Evolutionary conservation across 2,797 vertebrate genomes (phyloP).

Genomic region (Sebastes iracundus): DNA sequence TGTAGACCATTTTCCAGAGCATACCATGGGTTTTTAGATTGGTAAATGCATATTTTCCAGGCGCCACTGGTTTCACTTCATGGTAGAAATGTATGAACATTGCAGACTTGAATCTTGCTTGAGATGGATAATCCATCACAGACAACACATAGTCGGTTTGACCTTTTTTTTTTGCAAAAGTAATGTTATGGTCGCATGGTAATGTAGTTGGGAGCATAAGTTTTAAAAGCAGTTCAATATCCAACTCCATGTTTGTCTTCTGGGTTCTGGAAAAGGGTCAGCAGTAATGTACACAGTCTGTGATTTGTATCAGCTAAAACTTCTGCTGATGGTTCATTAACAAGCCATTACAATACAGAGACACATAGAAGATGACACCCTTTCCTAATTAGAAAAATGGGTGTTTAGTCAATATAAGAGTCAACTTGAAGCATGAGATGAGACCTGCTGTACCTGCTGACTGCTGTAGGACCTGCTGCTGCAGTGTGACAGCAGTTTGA

Average conservation of each 20-base stretch:
- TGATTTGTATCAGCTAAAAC: not conserved
- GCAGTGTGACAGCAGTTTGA: constrained; percentile 77
- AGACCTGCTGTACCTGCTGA: constrained; percentile 52
- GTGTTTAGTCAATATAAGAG: not conserved
- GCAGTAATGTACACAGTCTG: not conserved
- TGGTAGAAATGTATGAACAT: not conserved
- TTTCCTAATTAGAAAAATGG: not conserved
- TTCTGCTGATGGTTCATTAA: not conserved
- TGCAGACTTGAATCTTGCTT: not conserved
- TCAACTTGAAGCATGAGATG: not conserved
- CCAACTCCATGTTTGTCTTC: not conserved
- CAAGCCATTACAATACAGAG: not conserved
- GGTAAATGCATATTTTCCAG: constrained; percentile 10
- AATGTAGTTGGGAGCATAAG: not conserved
- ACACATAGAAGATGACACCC: not conserved
- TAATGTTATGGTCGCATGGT: not conserved
- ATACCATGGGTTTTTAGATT: not conserved
- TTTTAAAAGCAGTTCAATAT: not conserved
- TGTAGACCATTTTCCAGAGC: not conserved
- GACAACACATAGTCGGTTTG: not conserved
- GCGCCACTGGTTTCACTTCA: not conserved
- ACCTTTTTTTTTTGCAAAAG: not conserved
- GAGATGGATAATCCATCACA: not conserved
- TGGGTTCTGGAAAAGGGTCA: not conserved
- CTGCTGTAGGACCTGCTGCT: constrained; percentile 74